phyloP scores from a whole-genome alignment of 2,113 vertebrate species.

The Fulmarus glacialis region DNA sequence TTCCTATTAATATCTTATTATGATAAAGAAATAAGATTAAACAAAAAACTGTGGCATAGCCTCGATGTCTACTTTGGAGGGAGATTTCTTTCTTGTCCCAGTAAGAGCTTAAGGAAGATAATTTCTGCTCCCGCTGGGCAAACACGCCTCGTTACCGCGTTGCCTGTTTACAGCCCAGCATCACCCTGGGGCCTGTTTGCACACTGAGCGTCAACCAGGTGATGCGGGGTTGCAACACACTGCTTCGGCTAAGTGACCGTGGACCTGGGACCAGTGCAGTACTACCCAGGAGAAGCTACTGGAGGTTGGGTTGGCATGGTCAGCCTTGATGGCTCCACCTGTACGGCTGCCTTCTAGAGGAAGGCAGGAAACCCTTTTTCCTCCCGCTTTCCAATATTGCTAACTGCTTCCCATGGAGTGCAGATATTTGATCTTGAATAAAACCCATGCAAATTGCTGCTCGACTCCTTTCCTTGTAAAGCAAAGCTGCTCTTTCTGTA shows the following conservation, averaged over 20 bases:
- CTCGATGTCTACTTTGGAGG: background rate
- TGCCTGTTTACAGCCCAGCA: background rate
- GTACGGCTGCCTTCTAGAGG: background rate
- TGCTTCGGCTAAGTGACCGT: background rate
- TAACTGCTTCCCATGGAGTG: background rate
- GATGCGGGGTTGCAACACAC: background rate
- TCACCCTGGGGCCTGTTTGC: background rate
- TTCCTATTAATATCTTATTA: background rate
- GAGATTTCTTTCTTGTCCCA: background rate
- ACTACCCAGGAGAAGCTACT: background rate
- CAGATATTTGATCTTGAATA: background rate
- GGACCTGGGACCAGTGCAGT: background rate
- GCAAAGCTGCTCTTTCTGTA: background rate
- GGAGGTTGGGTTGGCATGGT: background rate
- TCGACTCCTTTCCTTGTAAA: background rate
- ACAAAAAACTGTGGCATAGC: background rate
- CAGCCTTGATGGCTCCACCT: background rate
- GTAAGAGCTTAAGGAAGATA: background rate
- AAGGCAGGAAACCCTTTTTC: background rate
- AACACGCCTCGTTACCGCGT: rapidly evolving
- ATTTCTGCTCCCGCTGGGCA: background rate
- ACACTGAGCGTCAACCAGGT: background rate
- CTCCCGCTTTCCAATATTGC: background rate
- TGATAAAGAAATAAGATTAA: background rate
- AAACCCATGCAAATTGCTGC: background rate